Conservation (phyloP, 2,113 vertebrate species). For the Corapipo altera region DNA sequence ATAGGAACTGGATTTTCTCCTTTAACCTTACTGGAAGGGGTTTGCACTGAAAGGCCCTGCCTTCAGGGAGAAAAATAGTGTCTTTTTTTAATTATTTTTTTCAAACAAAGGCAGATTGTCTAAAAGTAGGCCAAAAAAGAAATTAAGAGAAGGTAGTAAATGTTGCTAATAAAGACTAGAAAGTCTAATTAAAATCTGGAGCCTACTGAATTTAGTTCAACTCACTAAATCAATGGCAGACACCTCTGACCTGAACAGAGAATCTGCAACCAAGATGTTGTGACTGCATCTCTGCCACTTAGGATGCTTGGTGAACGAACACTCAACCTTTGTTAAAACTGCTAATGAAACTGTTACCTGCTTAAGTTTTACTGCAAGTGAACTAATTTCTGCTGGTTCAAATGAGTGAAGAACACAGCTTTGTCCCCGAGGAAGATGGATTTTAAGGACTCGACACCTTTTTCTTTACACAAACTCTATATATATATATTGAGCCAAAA, state of each 20-base stretch:
- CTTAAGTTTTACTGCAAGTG: background rate
- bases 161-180: background rate
- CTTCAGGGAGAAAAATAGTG: background rate
- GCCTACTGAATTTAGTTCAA: background rate
- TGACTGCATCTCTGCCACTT: background rate
- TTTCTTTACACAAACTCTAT: background rate
- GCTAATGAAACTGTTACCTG: background rate
- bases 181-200: background rate
- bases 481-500: background rate
- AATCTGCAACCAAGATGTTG: background rate
- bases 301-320: background rate
- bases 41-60: background rate
- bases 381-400: background rate
- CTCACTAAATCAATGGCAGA: background rate
- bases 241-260: background rate
- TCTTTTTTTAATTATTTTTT: no score
- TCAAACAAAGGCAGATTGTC: background rate
- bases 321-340: background rate
- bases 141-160: background rate
- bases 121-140: background rate
- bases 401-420: background rate
- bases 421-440: background rate
- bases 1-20: background rate
- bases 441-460: background rate
- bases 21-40: background rate